Evolutionary conservation across 2,888 invertebrate species (phyloP).

Genomic region (Apamea monoglypha): DNA sequence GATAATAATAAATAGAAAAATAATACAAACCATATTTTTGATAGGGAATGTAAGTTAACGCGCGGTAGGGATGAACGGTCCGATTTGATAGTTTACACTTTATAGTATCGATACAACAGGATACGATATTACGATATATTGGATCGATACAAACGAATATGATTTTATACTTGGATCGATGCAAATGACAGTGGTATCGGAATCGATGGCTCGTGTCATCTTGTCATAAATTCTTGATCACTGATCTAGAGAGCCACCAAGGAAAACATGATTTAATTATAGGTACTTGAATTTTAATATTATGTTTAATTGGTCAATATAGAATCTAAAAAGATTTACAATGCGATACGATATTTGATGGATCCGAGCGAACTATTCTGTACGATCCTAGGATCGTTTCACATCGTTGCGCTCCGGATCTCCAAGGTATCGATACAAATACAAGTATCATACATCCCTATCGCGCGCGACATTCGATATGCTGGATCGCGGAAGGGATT

Average conservation of each 20-base stretch:
- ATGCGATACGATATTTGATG: neutral
- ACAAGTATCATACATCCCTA: constrained; percentile 6
- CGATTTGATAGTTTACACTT: neutral
- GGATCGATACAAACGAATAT: neutral
- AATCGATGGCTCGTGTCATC: neutral
- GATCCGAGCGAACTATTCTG: no score
- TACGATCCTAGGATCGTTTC: neutral
- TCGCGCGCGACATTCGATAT: constrained; percentile 60
- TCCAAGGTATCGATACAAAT: neutral
- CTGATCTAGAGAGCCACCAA: neutral
- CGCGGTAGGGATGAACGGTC: constrained; percentile 5
- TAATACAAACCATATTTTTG: constrained; percentile 43
- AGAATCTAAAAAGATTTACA: neutral
- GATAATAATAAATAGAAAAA: constrained; percentile 54
- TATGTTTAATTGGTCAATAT: neutral
- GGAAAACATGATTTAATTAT: neutral
- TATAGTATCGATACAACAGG: neutral
- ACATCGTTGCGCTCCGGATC: neutral
- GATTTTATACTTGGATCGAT: neutral
- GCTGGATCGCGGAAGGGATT: constrained; percentile 65
- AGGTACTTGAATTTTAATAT: neutral
- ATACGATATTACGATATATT: neutral
- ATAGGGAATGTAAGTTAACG: constrained; percentile 34
- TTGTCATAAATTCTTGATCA: neutral
- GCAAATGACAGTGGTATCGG: neutral